These are phyloP conservation scores for Paralichthys olivaceus DNA, from an alignment of 2,113 vertebrate genomes.

Conservation along the genomic window DNA sequence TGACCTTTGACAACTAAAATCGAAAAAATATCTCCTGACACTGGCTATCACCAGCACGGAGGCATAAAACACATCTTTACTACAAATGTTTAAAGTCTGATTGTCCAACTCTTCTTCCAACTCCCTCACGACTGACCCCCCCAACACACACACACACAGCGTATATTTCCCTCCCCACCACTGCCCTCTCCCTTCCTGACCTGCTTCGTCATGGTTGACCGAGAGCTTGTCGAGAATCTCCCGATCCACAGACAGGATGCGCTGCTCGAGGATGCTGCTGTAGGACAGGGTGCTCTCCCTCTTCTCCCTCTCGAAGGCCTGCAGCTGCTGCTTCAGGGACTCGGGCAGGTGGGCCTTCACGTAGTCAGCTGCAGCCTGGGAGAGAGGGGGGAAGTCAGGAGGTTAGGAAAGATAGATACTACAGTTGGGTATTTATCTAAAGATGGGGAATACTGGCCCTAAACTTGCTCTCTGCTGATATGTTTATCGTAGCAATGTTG, in stretches of 20 bases:
- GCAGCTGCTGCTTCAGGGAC: constrained; percentile 92
- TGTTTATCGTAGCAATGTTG: too few relatives aligned
- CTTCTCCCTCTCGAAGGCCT: constrained; percentile 93
- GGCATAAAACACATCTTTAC: too few relatives aligned
- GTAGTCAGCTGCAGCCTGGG: constrained; percentile 94
- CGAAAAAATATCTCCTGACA: too few relatives aligned
- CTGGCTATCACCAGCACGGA: too few relatives aligned
- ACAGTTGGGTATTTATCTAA: too few relatives aligned
- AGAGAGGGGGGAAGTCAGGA: constrained; percentile 18
- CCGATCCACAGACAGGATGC: constrained; percentile 91
- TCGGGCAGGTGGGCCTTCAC: constrained; percentile 95
- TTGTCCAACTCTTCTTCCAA: too few relatives aligned
- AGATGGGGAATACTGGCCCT: too few relatives aligned
- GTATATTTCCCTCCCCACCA: background rate
- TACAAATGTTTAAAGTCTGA: too few relatives aligned
- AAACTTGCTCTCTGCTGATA: too few relatives aligned
- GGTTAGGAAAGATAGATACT: background rate
- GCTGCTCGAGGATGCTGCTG: constrained; percentile 93
- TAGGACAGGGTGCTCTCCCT: constrained; percentile 91
- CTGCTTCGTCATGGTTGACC: constrained; percentile 95
- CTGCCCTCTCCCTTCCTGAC: constrained; percentile 71
- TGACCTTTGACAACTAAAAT: background rate
- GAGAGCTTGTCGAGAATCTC: constrained; percentile 96
- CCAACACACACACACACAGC: too few relatives aligned
- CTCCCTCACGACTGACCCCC: background rate